These are phyloP conservation scores for Macaria liturata DNA, from an alignment of 2,888 invertebrate genomes.

Conservation along the genomic window DNA sequence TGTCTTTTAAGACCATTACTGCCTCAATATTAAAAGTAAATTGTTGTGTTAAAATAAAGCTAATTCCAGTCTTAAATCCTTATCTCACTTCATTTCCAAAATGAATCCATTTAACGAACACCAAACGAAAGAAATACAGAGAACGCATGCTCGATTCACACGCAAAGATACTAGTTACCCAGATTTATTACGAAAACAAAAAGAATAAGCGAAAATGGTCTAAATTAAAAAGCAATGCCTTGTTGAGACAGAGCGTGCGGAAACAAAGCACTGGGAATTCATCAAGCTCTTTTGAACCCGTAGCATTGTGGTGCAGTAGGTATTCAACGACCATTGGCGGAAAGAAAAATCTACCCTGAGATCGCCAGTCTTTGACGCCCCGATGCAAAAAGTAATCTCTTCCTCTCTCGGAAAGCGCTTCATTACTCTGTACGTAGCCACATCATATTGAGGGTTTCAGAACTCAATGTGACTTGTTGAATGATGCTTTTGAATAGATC, in stretches of 20 bases:
- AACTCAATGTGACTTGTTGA: constrained; percentile 70
- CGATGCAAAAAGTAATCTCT: constrained; percentile 71
- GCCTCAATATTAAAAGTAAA: too few species aligned
- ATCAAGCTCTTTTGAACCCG: constrained; percentile 81
- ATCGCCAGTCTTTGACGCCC: constrained; percentile 77
- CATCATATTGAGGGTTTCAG: constrained; percentile 61
- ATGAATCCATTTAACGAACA: constrained; percentile 4
- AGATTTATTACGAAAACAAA: constrained; percentile 74
- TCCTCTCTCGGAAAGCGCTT: constrained; percentile 57
- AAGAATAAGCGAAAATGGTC: constrained; percentile 71
- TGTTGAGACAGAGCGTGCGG: constrained; percentile 74
- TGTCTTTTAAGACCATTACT: too few species aligned
- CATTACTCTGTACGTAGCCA: constrained; percentile 67
- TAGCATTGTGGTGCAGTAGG: constrained; percentile 65
- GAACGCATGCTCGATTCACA: constrained; percentile 36
- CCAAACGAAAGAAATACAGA: constrained; percentile 13
- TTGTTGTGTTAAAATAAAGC: too few species aligned
- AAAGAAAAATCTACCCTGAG: constrained; percentile 73
- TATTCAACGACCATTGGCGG: constrained; percentile 71
- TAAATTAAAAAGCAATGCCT: constrained; percentile 82
- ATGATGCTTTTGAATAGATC: constrained; percentile 66
- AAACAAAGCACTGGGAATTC: constrained; percentile 79
- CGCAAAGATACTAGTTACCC: constrained; percentile 54
- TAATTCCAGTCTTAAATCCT: not conserved
- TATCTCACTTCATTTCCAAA: not conserved